phyloP scores from a whole-genome alignment of 2,797 vertebrate species.

The Platyrinchus mystaceus region DNA sequence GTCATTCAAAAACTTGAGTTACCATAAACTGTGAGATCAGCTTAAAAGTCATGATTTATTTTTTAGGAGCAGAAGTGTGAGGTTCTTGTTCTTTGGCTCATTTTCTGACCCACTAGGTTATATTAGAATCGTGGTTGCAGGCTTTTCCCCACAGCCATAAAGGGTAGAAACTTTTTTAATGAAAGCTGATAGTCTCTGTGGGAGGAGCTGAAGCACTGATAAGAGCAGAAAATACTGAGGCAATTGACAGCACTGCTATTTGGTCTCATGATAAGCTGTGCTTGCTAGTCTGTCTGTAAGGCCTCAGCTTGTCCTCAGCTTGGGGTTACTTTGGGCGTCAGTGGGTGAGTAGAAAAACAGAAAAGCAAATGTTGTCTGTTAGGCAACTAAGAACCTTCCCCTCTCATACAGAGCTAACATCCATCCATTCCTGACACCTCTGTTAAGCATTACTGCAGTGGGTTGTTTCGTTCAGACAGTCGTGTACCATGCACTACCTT shows the following conservation, averaged over 20 bases:
- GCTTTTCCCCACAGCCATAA: background rate
- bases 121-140: background rate
- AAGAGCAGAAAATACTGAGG: background rate
- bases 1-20: background rate
- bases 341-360: background rate
- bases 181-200: background rate
- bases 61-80: background rate
- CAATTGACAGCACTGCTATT: background rate
- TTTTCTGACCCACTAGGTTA: background rate
- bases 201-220: background rate
- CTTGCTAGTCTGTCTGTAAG: background rate
- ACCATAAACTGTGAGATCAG: background rate
- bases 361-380: background rate
- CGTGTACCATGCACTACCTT: accelerated
- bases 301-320: background rate
- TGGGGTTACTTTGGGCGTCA: background rate
- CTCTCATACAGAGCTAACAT: background rate
- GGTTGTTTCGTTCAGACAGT: background rate
- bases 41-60: background rate
- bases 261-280: background rate
- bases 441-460: background rate
- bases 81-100: background rate
- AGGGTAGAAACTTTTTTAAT: background rate
- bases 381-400: background rate
- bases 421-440: background rate